Conservation (phyloP, 2,888 invertebrate genomes). For the Amphimallon solstitiale region DNA sequence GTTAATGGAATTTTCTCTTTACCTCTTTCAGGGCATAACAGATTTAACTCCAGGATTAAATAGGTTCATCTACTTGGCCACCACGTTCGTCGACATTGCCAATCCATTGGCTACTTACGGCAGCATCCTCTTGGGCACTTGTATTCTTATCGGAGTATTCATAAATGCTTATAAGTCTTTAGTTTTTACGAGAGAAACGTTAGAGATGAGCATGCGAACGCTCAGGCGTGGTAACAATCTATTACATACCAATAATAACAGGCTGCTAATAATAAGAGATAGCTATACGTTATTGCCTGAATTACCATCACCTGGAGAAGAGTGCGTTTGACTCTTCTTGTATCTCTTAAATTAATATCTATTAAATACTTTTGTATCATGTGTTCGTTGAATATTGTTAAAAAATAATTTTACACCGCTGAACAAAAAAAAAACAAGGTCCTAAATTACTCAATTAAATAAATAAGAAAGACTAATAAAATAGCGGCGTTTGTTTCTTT, state of each 20-base stretch:
- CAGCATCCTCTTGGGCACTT: slow-evolving; percentile 75
- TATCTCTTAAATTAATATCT: neutral
- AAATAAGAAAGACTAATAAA: no score
- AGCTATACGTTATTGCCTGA: slow-evolving; percentile 65
- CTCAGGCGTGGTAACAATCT: slow-evolving; percentile 74
- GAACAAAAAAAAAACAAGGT: no score
- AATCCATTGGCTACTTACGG: slow-evolving; percentile 78
- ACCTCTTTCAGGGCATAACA: slow-evolving; percentile 75
- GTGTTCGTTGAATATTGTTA: no score
- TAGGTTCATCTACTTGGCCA: slow-evolving; percentile 83
- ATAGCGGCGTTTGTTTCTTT: no score
- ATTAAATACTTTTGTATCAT: no score
- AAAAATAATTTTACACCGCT: no score
- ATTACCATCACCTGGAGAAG: slow-evolving; percentile 7
- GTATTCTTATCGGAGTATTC: slow-evolving; percentile 73
- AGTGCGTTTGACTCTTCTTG: neutral
- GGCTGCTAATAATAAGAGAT: slow-evolving; percentile 69
- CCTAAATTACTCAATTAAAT: no score
- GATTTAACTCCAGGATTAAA: slow-evolving; percentile 83
- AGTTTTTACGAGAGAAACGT: slow-evolving; percentile 77
- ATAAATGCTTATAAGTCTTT: slow-evolving; percentile 80
- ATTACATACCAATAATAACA: slow-evolving; percentile 69
- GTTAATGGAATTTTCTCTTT: neutral
- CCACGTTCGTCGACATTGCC: slow-evolving; percentile 78
- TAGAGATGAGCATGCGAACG: slow-evolving; percentile 80